phyloP scores from a whole-genome alignment of 1,140 invertebrate species.

The Nilaparvata lugens region DNA sequence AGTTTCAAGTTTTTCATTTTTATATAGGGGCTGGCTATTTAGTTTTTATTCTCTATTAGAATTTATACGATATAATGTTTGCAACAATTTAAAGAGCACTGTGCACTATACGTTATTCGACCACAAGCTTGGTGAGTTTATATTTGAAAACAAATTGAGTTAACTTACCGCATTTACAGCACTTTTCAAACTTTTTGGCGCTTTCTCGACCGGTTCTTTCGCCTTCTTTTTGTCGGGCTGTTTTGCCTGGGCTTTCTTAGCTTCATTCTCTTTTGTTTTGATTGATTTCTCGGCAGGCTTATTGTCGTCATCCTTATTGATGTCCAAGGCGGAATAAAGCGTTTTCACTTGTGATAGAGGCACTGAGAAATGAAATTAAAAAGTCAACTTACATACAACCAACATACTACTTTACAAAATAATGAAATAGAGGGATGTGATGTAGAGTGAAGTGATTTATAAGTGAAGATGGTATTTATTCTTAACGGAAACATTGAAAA shows the following conservation, averaged over 20 bases:
- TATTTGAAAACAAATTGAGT: too few relatives aligned
- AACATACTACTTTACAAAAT: too few relatives aligned
- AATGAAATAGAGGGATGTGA: too few relatives aligned
- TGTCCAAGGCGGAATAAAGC: conserved; percentile 38
- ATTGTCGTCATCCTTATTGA: conserved; percentile 36
- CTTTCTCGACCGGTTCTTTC: conserved; percentile 36
- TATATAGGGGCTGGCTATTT: neutral
- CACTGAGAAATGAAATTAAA: conserved; percentile 36
- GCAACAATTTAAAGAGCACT: conserved; percentile 24
- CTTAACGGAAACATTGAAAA: too few relatives aligned
- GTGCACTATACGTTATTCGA: conserved; percentile 15
- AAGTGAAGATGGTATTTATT: too few relatives aligned
- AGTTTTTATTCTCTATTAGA: neutral
- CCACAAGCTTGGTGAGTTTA: too few relatives aligned
- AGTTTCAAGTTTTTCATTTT: neutral
- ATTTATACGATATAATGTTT: neutral
- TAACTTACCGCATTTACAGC: conserved; percentile 48
- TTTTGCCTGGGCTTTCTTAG: conserved; percentile 37
- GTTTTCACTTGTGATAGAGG: conserved; percentile 40
- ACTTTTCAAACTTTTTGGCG: conserved; percentile 54
- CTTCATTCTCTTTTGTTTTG: conserved; percentile 39
- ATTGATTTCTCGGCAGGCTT: conserved; percentile 34
- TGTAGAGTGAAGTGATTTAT: too few relatives aligned
- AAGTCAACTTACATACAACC: too few relatives aligned
- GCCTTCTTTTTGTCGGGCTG: conserved; percentile 33